phyloP scores from a whole-genome alignment of 2,113 vertebrate species.

The Myotis lucifugus region DNA sequence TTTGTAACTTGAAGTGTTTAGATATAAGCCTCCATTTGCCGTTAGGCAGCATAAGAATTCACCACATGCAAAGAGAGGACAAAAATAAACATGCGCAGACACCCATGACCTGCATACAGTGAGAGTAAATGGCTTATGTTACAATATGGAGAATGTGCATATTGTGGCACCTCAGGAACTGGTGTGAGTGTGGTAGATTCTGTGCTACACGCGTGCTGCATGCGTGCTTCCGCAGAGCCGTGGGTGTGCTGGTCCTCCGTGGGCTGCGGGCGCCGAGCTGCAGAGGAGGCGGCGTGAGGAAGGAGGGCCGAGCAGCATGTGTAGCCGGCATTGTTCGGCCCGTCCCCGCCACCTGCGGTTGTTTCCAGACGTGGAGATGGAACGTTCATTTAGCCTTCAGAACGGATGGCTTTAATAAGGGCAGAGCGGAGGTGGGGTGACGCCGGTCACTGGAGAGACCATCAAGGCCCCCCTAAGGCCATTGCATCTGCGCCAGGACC shows the following conservation, averaged over 20 bases:
- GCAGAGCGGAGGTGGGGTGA: slow-evolving; percentile 86
- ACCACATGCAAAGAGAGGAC: neutral
- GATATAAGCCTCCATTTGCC: neutral
- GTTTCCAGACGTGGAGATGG: slow-evolving; percentile 86
- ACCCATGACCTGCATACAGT: fast-evolving
- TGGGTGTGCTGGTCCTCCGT: neutral
- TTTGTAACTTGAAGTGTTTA: neutral
- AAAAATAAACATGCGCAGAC: neutral
- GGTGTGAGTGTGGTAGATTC: neutral
- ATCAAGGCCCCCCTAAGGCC: slow-evolving; percentile 85
- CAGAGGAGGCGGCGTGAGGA: slow-evolving; percentile 28
- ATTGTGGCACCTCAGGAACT: too few species aligned
- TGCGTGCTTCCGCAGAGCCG: neutral
- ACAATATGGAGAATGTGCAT: fast-evolving
- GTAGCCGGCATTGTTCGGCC: slow-evolving; percentile 77
- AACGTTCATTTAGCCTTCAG: slow-evolving; percentile 92
- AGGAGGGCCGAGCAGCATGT: neutral
- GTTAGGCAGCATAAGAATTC: neutral
- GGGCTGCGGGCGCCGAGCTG: neutral
- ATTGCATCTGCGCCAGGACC: slow-evolving; percentile 81
- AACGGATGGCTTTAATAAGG: slow-evolving; percentile 97
- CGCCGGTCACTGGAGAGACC: slow-evolving; percentile 88
- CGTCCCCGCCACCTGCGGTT: slow-evolving; percentile 81
- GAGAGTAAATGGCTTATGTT: neutral
- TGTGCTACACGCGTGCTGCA: neutral